Conservation (phyloP, 2,113 vertebrate species). For the Seriola dumerili region DNA sequence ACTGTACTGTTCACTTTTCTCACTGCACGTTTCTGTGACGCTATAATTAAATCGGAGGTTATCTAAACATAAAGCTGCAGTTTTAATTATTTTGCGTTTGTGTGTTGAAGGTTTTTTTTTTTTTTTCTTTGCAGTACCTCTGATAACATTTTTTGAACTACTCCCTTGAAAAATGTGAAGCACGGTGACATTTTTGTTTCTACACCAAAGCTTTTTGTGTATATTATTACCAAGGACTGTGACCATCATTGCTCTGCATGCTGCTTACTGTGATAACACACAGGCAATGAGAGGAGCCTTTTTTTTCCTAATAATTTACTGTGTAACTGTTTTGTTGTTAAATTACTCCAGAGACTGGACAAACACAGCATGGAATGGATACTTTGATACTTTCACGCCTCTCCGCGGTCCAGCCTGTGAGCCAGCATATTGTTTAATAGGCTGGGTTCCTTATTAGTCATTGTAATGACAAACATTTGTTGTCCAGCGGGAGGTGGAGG, state of each 20-base stretch:
- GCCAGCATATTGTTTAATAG: slow-evolving; percentile 62
- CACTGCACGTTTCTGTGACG: not conserved
- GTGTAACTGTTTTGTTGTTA: slow-evolving; percentile 45
- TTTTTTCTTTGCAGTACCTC: not conserved
- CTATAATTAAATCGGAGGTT: slow-evolving; percentile 2
- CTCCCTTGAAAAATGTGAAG: not conserved
- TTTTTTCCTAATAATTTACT: slow-evolving; percentile 51
- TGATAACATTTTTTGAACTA: not conserved
- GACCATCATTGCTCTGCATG: slow-evolving; percentile 11
- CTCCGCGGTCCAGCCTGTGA: slow-evolving; percentile 28
- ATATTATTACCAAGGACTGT: not conserved
- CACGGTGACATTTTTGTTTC: not conserved
- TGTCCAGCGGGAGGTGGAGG: slow-evolving; percentile 54
- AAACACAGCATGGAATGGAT: slow-evolving; percentile 56
- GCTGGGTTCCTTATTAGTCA: slow-evolving; percentile 64
- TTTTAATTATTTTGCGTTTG: not conserved
- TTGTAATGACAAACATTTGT: slow-evolving; percentile 71
- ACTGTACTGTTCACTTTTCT: not conserved
- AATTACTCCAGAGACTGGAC: slow-evolving; percentile 56
- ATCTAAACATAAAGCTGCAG: not conserved
- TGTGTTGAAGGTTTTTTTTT: not conserved
- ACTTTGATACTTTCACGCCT: slow-evolving; percentile 43
- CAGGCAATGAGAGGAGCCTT: slow-evolving; percentile 21
- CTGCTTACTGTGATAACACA: slow-evolving; percentile 49
- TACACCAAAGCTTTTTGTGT: not conserved